These are phyloP conservation scores for Diprion similis DNA, from an alignment of 1,140 invertebrate species.

Conservation along the genomic window DNA sequence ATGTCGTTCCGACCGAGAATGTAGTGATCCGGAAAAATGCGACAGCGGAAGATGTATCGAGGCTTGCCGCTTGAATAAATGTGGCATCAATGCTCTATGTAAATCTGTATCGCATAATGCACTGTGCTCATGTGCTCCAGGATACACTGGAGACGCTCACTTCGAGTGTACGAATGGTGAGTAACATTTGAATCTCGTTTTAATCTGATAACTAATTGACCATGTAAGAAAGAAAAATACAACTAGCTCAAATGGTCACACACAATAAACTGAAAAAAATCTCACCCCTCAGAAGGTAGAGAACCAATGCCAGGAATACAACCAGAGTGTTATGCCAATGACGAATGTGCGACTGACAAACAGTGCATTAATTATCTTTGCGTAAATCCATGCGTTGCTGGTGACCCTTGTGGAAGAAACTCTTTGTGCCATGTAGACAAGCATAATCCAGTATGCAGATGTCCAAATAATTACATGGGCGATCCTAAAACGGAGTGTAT, in stretches of 20 bases:
- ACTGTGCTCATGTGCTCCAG: slow-evolving; percentile 78
- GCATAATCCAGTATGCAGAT: slow-evolving; percentile 79
- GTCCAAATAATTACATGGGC: slow-evolving; percentile 79
- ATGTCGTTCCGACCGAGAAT: slow-evolving; percentile 78
- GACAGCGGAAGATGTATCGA: slow-evolving; percentile 77
- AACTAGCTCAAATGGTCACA: not conserved
- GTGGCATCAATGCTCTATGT: slow-evolving; percentile 87
- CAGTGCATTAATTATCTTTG: slow-evolving; percentile 79
- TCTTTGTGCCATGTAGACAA: slow-evolving; percentile 81
- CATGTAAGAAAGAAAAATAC: not conserved
- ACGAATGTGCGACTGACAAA: slow-evolving; percentile 77
- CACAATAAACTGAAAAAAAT: not conserved
- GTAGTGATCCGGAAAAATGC: slow-evolving; percentile 75
- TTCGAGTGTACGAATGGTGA: slow-evolving; percentile 77
- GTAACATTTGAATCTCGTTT: slow-evolving; percentile 20
- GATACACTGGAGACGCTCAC: slow-evolving; percentile 83
- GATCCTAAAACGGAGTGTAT: slow-evolving; percentile 75
- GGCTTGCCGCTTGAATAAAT: slow-evolving; percentile 78
- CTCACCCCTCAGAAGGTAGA: slow-evolving; percentile 58
- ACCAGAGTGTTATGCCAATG: slow-evolving; percentile 77
- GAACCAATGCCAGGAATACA: slow-evolving; percentile 55
- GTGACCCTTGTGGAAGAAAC: slow-evolving; percentile 74
- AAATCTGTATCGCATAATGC: slow-evolving; percentile 76
- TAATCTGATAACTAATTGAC: not conserved
- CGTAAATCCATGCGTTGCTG: slow-evolving; percentile 76